Percentiles rank a stretch among this genome's conserved stretches.
phyloP scores from a whole-genome alignment of 2,888 invertebrate genomes.

The Corythucha ciliata region DNA sequence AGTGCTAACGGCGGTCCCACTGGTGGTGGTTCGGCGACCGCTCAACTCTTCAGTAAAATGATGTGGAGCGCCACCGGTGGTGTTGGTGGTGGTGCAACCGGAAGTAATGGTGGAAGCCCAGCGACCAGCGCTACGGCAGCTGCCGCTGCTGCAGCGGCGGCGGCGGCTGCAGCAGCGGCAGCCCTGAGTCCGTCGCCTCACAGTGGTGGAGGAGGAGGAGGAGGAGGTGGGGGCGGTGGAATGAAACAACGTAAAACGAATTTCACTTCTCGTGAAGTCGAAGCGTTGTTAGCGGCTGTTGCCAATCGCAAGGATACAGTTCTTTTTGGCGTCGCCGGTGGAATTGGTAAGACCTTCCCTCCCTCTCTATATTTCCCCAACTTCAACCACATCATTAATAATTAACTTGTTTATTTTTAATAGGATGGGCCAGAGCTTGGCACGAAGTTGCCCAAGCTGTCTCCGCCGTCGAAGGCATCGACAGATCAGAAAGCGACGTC shows the following conservation, averaged over 20 bases:
- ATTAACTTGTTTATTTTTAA: not conserved
- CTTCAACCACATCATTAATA: too few species aligned
- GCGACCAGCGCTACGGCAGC: too few species aligned
- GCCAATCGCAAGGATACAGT: constrained; percentile 35
- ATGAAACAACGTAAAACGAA: constrained; percentile 37
- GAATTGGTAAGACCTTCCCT: constrained; percentile 27
- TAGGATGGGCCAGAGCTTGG: constrained; percentile 37
- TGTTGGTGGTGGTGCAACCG: too few species aligned
- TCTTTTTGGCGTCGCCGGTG: constrained; percentile 38
- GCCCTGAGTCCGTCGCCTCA: constrained; percentile 3
- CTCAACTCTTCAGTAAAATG: constrained; percentile 30
- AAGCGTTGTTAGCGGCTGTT: constrained; percentile 35
- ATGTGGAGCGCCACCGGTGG: constrained; percentile 27
- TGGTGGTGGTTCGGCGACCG: not conserved
- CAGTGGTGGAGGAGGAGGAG: too few species aligned
- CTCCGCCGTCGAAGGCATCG: constrained; percentile 36
- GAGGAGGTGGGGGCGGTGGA: too few species aligned
- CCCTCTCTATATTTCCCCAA: too few species aligned
- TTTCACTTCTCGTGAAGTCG: constrained; percentile 37
- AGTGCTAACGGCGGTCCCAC: constrained; percentile 8
- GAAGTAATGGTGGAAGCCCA: too few species aligned
- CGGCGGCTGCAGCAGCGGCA: constrained; percentile 7
- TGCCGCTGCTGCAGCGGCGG: constrained; percentile 20
- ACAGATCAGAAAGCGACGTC: constrained; percentile 36
- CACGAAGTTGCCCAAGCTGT: constrained; percentile 36